Conservation (phyloP, 1,140 invertebrate species). For the Aradophagus sp. region DNA sequence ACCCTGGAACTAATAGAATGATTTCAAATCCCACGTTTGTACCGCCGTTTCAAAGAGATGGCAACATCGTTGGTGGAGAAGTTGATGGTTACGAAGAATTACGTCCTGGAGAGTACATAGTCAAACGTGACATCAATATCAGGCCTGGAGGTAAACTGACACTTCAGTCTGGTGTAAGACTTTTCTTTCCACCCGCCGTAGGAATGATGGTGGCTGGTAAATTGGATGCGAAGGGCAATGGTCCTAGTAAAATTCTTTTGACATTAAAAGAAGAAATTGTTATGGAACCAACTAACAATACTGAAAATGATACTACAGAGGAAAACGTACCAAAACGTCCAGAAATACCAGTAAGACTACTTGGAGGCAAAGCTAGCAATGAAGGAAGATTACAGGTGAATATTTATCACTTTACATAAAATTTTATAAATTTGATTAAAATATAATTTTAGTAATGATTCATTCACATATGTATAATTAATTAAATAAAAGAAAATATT, state of each 20-base stretch:
- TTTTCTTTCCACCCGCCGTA: slow-evolving; percentile 91
- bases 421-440: slow-evolving; percentile 5
- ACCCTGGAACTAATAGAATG: slow-evolving; percentile 86
- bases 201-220: slow-evolving; percentile 97
- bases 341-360: slow-evolving; percentile 81
- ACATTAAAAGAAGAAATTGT: slow-evolving; percentile 84
- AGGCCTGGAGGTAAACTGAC: slow-evolving; percentile 90
- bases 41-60: slow-evolving; percentile 82
- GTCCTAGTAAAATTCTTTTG: slow-evolving; percentile 85
- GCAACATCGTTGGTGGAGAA: slow-evolving; percentile 87
- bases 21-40: slow-evolving; percentile 83
- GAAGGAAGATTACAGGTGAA: slow-evolving; percentile 87
- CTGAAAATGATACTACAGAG: slow-evolving; percentile 58
- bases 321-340: slow-evolving; percentile 71
- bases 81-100: slow-evolving; percentile 90
- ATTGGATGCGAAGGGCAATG: slow-evolving; percentile 86
- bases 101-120: slow-evolving; percentile 86
- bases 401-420: background rate
- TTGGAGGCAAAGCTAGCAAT: slow-evolving; percentile 82
- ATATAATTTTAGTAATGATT: too few relatives aligned
- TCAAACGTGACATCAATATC: slow-evolving; percentile 93
- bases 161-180: slow-evolving; percentile 88
- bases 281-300: slow-evolving; percentile 79
- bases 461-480: too few relatives aligned
- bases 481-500: too few relatives aligned